These are phyloP conservation scores for Cydia amplana DNA, from an alignment of 1,140 invertebrate genomes.

Conservation along the genomic window DNA sequence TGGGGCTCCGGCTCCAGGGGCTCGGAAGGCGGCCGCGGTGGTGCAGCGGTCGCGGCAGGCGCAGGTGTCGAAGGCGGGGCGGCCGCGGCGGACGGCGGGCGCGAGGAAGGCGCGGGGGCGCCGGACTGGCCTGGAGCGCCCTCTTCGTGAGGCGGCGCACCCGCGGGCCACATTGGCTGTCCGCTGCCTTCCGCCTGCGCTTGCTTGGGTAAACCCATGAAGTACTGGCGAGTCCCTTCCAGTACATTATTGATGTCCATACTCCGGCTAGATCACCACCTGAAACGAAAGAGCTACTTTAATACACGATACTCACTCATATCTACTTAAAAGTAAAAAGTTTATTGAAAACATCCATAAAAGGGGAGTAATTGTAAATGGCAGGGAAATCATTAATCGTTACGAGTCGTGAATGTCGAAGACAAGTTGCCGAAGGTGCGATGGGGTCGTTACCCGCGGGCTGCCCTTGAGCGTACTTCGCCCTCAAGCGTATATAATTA, in stretches of 20 bases:
- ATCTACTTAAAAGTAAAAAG: conserved; percentile 3
- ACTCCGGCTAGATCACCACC: conserved; percentile 60
- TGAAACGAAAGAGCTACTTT: conserved; percentile 48
- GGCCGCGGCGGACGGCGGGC: conserved; percentile 68
- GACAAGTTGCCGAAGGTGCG: conserved; percentile 47
- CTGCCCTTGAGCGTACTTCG: conserved; percentile 74
- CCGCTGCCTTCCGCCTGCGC: conserved; percentile 71
- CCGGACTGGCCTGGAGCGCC: conserved; percentile 72
- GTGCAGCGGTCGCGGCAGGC: conserved; percentile 50
- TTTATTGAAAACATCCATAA: conserved; percentile 18
- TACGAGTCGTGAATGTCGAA: conserved; percentile 20
- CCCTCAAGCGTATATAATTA: conserved; percentile 43
- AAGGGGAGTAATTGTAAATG: conserved; percentile 19
- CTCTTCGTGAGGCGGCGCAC: conserved; percentile 64
- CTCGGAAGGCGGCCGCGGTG: conserved; percentile 69
- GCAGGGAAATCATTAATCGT: conserved; percentile 11
- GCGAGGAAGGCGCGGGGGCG: conserved; percentile 61
- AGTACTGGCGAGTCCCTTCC: conserved; percentile 89
- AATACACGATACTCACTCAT: background rate
- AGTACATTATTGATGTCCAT: conserved; percentile 90
- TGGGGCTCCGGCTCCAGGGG: conserved; percentile 74
- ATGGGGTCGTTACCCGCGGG: conserved; percentile 65
- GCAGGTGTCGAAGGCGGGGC: conserved; percentile 63
- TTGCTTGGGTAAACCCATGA: conserved; percentile 85
- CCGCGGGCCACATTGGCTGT: conserved; percentile 67